Conservation (phyloP, 2,797 vertebrate species). For the Sphenopsis melanotis region DNA sequence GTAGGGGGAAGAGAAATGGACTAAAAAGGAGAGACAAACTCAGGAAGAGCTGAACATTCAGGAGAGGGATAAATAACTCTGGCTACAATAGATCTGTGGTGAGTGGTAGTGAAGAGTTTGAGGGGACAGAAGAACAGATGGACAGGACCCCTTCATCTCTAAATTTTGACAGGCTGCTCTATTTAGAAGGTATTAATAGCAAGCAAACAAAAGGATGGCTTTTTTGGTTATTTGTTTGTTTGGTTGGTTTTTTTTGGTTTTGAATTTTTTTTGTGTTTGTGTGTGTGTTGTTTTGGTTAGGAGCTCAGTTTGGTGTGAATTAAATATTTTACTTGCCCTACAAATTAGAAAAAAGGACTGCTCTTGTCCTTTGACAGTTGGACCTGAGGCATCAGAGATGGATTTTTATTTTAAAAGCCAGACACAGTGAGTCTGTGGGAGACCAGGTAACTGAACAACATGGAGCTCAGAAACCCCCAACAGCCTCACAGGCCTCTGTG, state of each 20-base stretch:
- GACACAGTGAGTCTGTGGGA: neutral
- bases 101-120: neutral
- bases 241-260: accelerated
- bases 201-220: neutral
- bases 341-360: neutral
- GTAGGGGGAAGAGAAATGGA: neutral
- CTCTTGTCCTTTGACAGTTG: neutral
- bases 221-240: neutral
- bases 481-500: neutral
- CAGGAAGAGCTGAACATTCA: neutral
- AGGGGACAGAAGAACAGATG: neutral
- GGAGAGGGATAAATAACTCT: neutral
- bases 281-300: neutral
- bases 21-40: neutral
- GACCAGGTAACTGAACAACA: neutral
- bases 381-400: neutral
- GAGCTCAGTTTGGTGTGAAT: neutral
- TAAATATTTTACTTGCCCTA: neutral
- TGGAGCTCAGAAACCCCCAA: neutral
- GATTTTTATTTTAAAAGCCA: neutral
- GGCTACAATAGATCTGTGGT: neutral
- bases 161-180: neutral
- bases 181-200: neutral
- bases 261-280: neutral
- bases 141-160: neutral